Evolutionary conservation across 2,797 vertebrate species (phyloP).

Genomic region (Cirrhinus mrigala): DNA sequence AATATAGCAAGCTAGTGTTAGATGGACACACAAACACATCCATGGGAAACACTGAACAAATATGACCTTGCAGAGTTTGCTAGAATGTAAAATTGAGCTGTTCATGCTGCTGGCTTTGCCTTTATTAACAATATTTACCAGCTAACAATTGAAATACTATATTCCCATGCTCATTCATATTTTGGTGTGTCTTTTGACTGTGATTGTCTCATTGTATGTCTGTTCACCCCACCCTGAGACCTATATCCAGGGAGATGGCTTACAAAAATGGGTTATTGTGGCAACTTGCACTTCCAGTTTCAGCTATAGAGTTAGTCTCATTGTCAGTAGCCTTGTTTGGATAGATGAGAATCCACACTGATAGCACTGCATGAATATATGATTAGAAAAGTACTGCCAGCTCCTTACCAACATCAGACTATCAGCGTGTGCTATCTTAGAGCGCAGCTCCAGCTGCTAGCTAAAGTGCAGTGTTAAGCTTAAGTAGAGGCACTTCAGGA

Average conservation of each 20-base stretch:
- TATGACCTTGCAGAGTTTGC: not conserved
- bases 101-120: not conserved
- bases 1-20: not conserved
- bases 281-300: slow-evolving; percentile 28
- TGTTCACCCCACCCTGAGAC: slow-evolving; percentile 21
- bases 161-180: not conserved
- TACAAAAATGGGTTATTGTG: slow-evolving; percentile 46
- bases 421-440: slow-evolving; percentile 30
- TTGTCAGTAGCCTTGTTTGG: slow-evolving; percentile 19
- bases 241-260: not conserved
- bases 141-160: slow-evolving; percentile 1
- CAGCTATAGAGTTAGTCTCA: slow-evolving; percentile 4
- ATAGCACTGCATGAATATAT: slow-evolving; percentile 32
- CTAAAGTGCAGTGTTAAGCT: slow-evolving; percentile 22
- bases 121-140: slow-evolving; percentile 8
- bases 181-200: slow-evolving; percentile 2
- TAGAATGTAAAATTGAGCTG: slow-evolving; percentile 1
- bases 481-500: slow-evolving; percentile 11
- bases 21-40: not conserved
- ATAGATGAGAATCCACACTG: slow-evolving; percentile 34
- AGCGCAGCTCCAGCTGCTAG: slow-evolving; percentile 22
- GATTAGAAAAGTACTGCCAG: slow-evolving; percentile 8
- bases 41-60: not conserved
- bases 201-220: slow-evolving; percentile 10
- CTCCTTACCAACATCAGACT: slow-evolving; percentile 23